Percentiles rank a stretch among this genome's conserved stretches.
These are phyloP conservation scores for Camponotus fellah DNA, from an alignment of 2,888 invertebrate species.

Conservation along the genomic window DNA sequence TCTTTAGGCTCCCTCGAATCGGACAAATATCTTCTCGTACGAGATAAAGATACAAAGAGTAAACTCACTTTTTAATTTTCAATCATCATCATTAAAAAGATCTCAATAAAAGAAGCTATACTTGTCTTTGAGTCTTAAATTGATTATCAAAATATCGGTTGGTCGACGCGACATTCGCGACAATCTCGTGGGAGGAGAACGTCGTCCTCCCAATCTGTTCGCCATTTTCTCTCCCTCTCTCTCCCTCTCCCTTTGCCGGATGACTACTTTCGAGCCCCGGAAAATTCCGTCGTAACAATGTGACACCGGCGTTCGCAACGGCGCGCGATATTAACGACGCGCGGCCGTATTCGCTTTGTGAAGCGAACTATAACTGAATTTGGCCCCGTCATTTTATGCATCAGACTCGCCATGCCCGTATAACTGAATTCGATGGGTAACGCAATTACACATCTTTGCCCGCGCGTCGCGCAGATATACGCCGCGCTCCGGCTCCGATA, in stretches of 20 bases:
- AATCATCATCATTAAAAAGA: background rate
- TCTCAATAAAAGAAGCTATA: background rate
- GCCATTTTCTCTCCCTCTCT: background rate
- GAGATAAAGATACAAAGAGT: background rate
- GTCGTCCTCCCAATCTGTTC: conserved; percentile 21
- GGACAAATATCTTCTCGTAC: background rate
- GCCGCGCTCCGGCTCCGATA: conserved; percentile 63
- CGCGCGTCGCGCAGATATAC: conserved; percentile 76
- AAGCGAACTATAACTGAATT: conserved; percentile 86
- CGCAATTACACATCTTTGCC: conserved; percentile 86
- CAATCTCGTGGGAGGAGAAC: background rate
- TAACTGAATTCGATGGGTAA: conserved; percentile 86
- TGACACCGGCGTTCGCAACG: conserved; percentile 74
- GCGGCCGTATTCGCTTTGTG: conserved; percentile 84
- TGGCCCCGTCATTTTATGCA: conserved; percentile 86
- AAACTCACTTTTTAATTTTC: background rate
- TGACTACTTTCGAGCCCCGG: conserved; percentile 64
- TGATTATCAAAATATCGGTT: background rate
- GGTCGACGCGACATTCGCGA: background rate
- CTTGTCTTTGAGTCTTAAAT: background rate
- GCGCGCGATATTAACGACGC: conserved; percentile 82
- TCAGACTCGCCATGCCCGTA: conserved; percentile 84
- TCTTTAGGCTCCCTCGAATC: background rate
- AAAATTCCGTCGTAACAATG: conserved; percentile 74
- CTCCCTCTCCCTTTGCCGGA: conserved; percentile 25